Evolutionary conservation across 1,140 invertebrate genomes (phyloP), one percentile per base, ranked within the genome.

Genomic region (Cherax quadricarinatus): DNA sequence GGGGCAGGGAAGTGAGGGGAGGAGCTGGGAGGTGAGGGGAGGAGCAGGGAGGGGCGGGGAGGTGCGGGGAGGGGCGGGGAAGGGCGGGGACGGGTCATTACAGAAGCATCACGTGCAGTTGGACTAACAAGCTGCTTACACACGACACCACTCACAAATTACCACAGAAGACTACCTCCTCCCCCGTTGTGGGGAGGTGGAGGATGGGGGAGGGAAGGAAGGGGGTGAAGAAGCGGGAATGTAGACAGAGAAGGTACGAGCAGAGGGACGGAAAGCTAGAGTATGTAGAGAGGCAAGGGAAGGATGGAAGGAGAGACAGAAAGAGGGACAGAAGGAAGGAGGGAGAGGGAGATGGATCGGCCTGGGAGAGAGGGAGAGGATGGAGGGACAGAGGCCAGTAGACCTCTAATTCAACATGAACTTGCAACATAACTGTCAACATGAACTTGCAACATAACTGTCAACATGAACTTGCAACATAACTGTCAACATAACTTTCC

Each of bases 61-160:
- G 24, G 78, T 41, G 30, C 30, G 78, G 10, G 78, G 78, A 12
- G 78, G n/a, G 78, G 78, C 6, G 78, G 41, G 21, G 41, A 5
- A 3, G 78, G 79, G 79, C 12, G 79, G 7, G 41, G 41, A 21
- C 10, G 30, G 12, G 81, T 51, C 81, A 82, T 82, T 51, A 53
- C 51, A 12, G 48, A 14, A 81, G 81, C 16, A 53, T 12, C 62
- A n/a, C 21, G 49, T 24, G 30, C 82, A 84, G 82, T 84, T 84
- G 82, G 53, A 24, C 82, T 84, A 62, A 62, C 57, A 83, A 83
- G 81, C 48, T 9, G 4, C 82, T n/a, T 84, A 57, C 82, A 84
- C 53, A 10, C 30, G 82, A 84, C 82, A 84, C 82, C 82, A 5
- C n/a, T 21, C 82, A 62, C 82, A 62, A 62, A 62, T 62, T 62